Evolutionary conservation across 1,140 invertebrate species (phyloP).

Genomic region (Oncopodura yosiiana): DNA sequence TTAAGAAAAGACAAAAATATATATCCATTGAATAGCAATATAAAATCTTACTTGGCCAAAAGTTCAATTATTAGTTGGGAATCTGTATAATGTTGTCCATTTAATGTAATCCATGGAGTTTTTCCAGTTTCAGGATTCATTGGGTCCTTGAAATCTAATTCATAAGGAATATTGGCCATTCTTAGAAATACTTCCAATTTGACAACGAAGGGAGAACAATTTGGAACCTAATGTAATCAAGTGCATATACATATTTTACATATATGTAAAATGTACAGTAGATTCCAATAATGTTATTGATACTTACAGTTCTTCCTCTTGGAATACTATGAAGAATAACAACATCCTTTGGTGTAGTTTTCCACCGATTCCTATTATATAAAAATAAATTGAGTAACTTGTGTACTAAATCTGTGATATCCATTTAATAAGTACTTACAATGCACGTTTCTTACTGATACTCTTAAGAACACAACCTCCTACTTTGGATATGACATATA

Average conservation of each 20-base stretch:
- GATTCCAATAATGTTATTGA: too few relatives aligned
- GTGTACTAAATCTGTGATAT: too few relatives aligned
- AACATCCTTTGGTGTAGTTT: slow-evolving; percentile 15
- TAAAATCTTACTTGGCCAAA: not conserved
- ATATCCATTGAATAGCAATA: not conserved
- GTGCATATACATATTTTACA: too few relatives aligned
- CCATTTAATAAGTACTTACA: too few relatives aligned
- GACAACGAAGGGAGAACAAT: slow-evolving; percentile 36
- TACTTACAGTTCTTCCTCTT: slow-evolving; percentile 9
- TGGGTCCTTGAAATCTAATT: slow-evolving; percentile 20
- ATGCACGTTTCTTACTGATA: too few relatives aligned
- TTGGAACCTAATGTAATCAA: too few relatives aligned
- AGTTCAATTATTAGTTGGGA: slow-evolving; percentile 33
- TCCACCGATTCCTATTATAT: slow-evolving; percentile 14
- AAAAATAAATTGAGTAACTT: too few relatives aligned
- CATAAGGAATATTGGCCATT: slow-evolving; percentile 37
- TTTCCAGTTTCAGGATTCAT: slow-evolving; percentile 25
- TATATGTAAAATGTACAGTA: too few relatives aligned
- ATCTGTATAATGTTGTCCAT: slow-evolving; percentile 39
- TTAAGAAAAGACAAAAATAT: not conserved
- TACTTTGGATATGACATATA: too few relatives aligned
- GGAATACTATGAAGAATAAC: slow-evolving; percentile 16
- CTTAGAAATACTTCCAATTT: slow-evolving; percentile 38
- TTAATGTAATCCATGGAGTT: slow-evolving; percentile 41
- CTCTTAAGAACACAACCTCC: too few relatives aligned